Evolutionary conservation across 2,797 vertebrate species (phyloP).

Genomic region (Simalia tracyae): DNA sequence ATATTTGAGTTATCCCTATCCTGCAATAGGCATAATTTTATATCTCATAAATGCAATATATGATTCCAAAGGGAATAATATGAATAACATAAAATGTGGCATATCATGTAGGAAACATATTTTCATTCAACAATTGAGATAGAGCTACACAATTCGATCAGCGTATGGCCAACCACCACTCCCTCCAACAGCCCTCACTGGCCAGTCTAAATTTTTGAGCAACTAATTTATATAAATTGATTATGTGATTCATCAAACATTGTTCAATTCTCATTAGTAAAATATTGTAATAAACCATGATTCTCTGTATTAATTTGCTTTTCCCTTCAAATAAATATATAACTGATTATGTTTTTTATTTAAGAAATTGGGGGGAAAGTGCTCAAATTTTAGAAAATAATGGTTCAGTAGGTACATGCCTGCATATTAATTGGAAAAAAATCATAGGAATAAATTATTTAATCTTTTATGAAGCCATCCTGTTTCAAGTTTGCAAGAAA

Average conservation of each 20-base stretch:
- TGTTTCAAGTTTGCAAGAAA: slow-evolving; percentile 63
- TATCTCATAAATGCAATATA: slow-evolving; percentile 85
- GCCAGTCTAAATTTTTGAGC: slow-evolving; percentile 71
- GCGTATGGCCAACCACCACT: slow-evolving; percentile 58
- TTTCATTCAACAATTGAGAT: slow-evolving; percentile 79
- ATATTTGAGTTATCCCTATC: slow-evolving; percentile 81
- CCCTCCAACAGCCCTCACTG: slow-evolving; percentile 68
- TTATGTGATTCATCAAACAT: slow-evolving; percentile 64
- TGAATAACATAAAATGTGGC: slow-evolving; percentile 80
- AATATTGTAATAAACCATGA: neutral
- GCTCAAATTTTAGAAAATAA: neutral
- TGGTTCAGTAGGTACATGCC: slow-evolving; percentile 44
- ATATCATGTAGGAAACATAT: slow-evolving; percentile 76
- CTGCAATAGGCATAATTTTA: slow-evolving; percentile 85
- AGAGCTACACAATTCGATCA: slow-evolving; percentile 76
- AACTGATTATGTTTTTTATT: slow-evolving; percentile 47
- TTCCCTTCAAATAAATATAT: slow-evolving; percentile 46
- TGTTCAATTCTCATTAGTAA: neutral
- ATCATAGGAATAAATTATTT: slow-evolving; percentile 72
- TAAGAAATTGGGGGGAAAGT: slow-evolving; percentile 38
- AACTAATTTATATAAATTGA: slow-evolving; percentile 74
- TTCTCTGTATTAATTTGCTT: slow-evolving; percentile 50
- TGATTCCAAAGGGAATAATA: slow-evolving; percentile 84
- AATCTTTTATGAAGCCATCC: slow-evolving; percentile 75
- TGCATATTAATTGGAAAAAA: slow-evolving; percentile 45